Base-by-base conservation (phyloP, 2,113 vertebrate species). In the Bungarus multicinctus region DNA sequence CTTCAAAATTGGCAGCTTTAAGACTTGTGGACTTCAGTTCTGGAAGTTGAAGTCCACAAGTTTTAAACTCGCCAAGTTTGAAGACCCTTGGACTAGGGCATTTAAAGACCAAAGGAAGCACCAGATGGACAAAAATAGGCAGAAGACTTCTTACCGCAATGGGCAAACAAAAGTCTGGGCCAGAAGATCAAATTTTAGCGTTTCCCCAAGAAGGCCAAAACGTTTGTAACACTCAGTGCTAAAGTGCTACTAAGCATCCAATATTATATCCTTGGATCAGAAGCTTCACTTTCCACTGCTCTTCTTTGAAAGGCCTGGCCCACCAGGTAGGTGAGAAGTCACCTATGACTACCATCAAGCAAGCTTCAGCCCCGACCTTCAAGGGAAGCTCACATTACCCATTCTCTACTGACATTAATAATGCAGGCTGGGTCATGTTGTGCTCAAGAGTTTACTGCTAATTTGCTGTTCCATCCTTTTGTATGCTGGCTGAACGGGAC, bases 391-490 rank as follows among this genome's bases (percentile, higher is more conserved):
- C 93, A 85, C 93, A 20, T 95, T 95, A 93, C 95, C 94, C 88
- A 95, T 95, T 95, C 94, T 87, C 90, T 90, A 45, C n/a, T 43
- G 64, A 30, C 89, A 94, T 96, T 94, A 96, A 94, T 96, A 96
- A 95, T 96, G 95, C 93, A 96, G 64, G 50, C 87, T 64, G 85
- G 90, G 93, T 95, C 92, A 94, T 95, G 95, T 96, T 85, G 90
- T 92, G 94, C 94, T 95, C 94, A 95, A 96, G 94, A 89, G 93
- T 91, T 94, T 90, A 89, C 94, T 95, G 93, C 95, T 96, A 96
- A 96, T 96, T 93, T 95, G 95, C 94, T 95, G 92, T 96, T 93
- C 95, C 89, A 69, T 93, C 94, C 94, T 93, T 94, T 96, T 96
- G 94, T 96, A 88, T 87, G 90, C 92, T 88, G 87, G 88, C 92